Evolutionary conservation across 2,113 vertebrate species (phyloP).

Genomic region (Mormyrus lacerda): DNA sequence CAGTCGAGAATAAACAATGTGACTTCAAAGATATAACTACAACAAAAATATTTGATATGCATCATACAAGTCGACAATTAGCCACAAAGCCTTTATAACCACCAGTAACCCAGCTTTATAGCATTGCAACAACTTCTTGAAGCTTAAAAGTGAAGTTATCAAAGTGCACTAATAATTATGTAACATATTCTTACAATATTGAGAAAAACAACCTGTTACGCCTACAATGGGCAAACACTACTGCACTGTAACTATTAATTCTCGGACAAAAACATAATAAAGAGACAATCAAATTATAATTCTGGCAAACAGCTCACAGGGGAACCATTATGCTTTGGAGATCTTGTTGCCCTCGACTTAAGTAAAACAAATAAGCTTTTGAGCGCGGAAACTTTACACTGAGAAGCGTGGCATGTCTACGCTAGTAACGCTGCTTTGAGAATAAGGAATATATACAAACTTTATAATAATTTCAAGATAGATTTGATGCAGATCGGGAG

Average conservation of each 20-base stretch:
- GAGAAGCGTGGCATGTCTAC: not conserved
- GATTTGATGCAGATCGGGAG: not conserved
- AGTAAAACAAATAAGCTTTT: not conserved
- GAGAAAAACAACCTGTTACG: not conserved
- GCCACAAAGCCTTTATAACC: not conserved
- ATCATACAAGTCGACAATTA: not conserved
- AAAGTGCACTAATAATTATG: not conserved
- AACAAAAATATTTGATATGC: not conserved
- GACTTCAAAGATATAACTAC: not conserved
- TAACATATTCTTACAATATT: not conserved
- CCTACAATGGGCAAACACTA: not conserved
- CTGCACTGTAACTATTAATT: not conserved
- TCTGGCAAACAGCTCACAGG: not conserved
- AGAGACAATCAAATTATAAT: not conserved
- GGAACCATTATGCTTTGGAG: not conserved
- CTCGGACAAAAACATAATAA: not conserved
- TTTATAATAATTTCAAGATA: not conserved
- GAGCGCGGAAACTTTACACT: not conserved
- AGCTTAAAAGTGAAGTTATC: not conserved
- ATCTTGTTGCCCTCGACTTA: not conserved
- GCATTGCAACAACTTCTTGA: not conserved
- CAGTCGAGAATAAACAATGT: not conserved
- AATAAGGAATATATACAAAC: not conserved
- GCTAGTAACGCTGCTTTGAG: not conserved
- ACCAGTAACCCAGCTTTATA: not conserved